Conservation (phyloP, 2,888 invertebrate genomes). For the Platynereis dumerilii region DNA sequence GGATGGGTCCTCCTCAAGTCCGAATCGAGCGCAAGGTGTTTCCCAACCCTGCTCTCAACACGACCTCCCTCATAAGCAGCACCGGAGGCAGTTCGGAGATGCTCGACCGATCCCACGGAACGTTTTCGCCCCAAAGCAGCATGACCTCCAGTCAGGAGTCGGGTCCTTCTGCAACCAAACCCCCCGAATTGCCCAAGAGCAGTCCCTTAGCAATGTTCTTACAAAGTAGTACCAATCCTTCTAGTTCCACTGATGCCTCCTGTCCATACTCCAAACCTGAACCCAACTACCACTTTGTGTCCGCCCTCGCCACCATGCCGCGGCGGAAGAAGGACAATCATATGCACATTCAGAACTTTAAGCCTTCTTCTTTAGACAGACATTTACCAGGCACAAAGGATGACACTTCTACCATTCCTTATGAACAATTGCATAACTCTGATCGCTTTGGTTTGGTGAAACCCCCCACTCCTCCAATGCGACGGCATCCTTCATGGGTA, state of each 20-base stretch:
- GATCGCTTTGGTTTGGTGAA: conserved; percentile 48
- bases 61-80: conserved; percentile 53
- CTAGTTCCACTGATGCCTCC: neutral
- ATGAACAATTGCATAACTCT: conserved; percentile 11
- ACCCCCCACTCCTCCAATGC: conserved; percentile 89
- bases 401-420: conserved; percentile 22
- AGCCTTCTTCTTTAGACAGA: neutral
- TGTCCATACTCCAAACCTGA: conserved; percentile 6
- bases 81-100: conserved; percentile 53
- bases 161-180: conserved; percentile 14
- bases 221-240: conserved; percentile 36
- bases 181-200: conserved; percentile 6
- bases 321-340: conserved; percentile 39
- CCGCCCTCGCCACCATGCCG: conserved; percentile 54
- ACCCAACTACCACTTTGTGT: conserved; percentile 42
- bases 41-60: conserved; percentile 35
- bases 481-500: conserved; percentile 89
- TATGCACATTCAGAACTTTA: conserved; percentile 15
- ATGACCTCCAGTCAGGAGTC: conserved; percentile 11
- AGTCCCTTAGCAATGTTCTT: conserved; percentile 49
- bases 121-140: neutral
- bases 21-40: conserved; percentile 59
- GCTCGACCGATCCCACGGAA: conserved; percentile 17
- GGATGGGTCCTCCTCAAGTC: conserved; percentile 40
- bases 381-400: conserved; percentile 15